Evolutionary conservation across 1,140 invertebrate species (phyloP).

Genomic region (Drosophila punjabiensis): DNA sequence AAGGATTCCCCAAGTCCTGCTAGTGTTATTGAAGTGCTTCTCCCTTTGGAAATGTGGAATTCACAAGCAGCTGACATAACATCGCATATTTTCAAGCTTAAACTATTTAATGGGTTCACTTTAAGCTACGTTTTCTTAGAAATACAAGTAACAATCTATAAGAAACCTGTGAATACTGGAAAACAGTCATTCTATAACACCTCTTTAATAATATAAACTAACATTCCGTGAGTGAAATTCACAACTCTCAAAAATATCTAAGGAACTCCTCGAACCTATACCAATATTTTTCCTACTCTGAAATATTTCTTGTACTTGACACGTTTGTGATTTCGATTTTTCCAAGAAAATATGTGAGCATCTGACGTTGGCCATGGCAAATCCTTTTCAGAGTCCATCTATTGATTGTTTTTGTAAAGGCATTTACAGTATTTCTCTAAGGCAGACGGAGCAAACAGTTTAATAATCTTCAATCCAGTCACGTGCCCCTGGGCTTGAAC

Average conservation of each 20-base stretch:
- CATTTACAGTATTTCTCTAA: neutral
- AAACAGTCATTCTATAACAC: too few species aligned
- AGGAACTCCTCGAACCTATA: slow-evolving; percentile 10
- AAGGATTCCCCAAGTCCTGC: slow-evolving; percentile 17
- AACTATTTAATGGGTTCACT: neutral
- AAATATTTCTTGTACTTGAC: slow-evolving; percentile 15
- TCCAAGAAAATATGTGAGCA: slow-evolving; percentile 18
- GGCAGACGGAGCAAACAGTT: neutral
- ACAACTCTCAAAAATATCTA: neutral
- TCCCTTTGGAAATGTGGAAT: neutral
- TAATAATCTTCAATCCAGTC: slow-evolving; percentile 44
- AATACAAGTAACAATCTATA: too few species aligned
- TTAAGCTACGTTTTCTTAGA: neutral
- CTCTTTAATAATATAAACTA: too few species aligned
- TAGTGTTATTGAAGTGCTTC: slow-evolving; percentile 9
- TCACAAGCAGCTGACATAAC: neutral
- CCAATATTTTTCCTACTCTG: slow-evolving; percentile 18
- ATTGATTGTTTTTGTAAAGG: neutral
- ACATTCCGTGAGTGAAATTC: too few species aligned
- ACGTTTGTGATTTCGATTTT: neutral
- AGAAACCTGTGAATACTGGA: neutral
- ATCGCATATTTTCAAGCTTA: neutral
- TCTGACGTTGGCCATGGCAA: slow-evolving; percentile 25
- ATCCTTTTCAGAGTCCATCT: slow-evolving; percentile 18
- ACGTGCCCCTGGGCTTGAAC: slow-evolving; percentile 38